phyloP scores from a whole-genome alignment of 2,888 invertebrate species.

The Limnephilus rhombicus region DNA sequence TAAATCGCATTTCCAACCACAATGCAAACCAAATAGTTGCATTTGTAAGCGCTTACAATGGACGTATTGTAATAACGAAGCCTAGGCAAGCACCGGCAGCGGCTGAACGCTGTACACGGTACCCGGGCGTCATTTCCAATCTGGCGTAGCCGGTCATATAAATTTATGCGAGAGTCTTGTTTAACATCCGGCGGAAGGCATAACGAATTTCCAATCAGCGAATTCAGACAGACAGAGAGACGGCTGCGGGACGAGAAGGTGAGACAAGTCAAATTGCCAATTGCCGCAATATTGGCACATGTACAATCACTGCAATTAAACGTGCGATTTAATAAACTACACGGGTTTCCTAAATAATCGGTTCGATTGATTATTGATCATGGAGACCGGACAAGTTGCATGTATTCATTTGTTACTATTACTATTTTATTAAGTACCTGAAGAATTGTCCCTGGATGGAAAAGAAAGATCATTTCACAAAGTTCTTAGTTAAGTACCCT shows the following conservation, averaged over 20 bases:
- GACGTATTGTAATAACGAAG: not conserved
- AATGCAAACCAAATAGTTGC: not conserved
- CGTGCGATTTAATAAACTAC: not conserved
- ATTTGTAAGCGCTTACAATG: not conserved
- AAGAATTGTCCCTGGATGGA: not conserved
- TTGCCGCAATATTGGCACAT: constrained; percentile 19
- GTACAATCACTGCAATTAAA: constrained; percentile 33
- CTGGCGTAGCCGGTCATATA: constrained; percentile 19
- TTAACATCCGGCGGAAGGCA: constrained; percentile 25
- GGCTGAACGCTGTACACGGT: not conserved
- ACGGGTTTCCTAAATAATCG: not conserved
- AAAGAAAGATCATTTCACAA: not conserved
- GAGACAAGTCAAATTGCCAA: constrained; percentile 33
- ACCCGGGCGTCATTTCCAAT: constrained; percentile 24
- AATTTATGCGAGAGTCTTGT: constrained; percentile 32
- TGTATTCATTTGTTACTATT: not conserved
- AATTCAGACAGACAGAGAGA: constrained; percentile 25
- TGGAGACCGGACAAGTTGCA: not conserved
- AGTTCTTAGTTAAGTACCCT: no score
- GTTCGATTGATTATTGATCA: not conserved
- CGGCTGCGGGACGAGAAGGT: not conserved
- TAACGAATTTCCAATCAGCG: constrained; percentile 39
- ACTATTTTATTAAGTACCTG: not conserved
- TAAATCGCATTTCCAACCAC: not conserved
- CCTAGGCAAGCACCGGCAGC: not conserved